Percentiles rank a stretch among this genome's conserved stretches.
phyloP scores from a whole-genome alignment of 2,113 vertebrate species.

The Butorides virescens region DNA sequence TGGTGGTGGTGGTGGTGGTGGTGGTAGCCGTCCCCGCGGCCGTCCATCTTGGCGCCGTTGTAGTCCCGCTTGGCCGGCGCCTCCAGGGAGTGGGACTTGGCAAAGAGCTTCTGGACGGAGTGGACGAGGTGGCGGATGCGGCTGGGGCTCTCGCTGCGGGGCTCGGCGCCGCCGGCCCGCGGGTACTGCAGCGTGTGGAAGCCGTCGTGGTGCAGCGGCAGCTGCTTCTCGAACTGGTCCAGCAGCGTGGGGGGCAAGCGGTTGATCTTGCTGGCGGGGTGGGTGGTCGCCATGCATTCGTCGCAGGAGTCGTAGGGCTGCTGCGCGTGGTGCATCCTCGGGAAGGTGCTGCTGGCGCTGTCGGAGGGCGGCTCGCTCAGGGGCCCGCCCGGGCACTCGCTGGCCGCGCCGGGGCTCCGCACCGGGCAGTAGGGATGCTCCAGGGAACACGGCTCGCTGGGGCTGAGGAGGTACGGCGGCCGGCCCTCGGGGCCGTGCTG shows the following conservation, averaged over 20 bases:
- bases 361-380: conserved; percentile 85
- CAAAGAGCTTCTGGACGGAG: conserved; percentile 97
- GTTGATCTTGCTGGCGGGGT: conserved; percentile 89
- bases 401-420: conserved; percentile 65
- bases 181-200: conserved; percentile 98
- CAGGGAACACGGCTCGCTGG: conserved; percentile 82
- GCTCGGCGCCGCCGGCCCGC: conserved; percentile 83
- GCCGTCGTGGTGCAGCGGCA: conserved; percentile 95
- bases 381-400: conserved; percentile 69
- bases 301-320: conserved; percentile 93
- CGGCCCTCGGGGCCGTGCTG: conserved; percentile 71
- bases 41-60: conserved; percentile 89
- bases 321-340: conserved; percentile 89
- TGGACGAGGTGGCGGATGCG: conserved; percentile 97
- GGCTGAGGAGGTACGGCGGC: conserved; percentile 74
- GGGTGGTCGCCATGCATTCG: conserved; percentile 87
- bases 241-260: conserved; percentile 91
- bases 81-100: conserved; percentile 98
- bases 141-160: conserved; percentile 96
- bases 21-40: conserved; percentile 84
- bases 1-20: conserved; percentile 87
- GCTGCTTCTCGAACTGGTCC: conserved; percentile 97
- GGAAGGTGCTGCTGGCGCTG: conserved; percentile 91
- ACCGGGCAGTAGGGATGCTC: conserved; percentile 87
- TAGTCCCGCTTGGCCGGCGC: conserved; percentile 92